Base-by-base conservation (phyloP, 2,888 invertebrate genomes). In the Pimpla rufipes region DNA sequence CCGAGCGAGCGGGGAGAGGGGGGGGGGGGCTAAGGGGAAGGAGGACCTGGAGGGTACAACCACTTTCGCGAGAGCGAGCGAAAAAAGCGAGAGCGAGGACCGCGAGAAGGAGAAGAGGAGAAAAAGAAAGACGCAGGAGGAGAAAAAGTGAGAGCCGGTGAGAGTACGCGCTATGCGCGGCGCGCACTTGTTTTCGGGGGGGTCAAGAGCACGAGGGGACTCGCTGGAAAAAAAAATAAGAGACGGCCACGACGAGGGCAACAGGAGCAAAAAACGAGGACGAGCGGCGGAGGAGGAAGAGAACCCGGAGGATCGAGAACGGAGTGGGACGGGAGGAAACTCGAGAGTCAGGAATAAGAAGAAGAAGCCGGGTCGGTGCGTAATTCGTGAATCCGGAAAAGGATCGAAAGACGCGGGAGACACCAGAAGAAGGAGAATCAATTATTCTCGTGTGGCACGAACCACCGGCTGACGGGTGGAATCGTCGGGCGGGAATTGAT, bases 161-260 rank as follows among this genome's bases (percentile, higher is more conserved):
- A 81, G 80, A 85, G 85, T 80, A 71, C 45, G 75, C 68, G 40
- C 73, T 64, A 81, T 77, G 75, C 45, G 75, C 68, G 40, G 75
- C 68, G 82, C 79, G 75, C 73, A 79, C 81, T 81, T 83, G 81
- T 82, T 79, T 83, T 82, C 75, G 64, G 35, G 64, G 66, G 79
- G 75, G 66, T 79, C 82, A 74, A 70, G 74, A 71, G 67, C 52
- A 73, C 29, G 79, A 73, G 66, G 11, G 57, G 47, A 45, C 59
- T 47, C 6, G 40, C 40, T n/a, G 23, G 62, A 62, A 70, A 42
- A 70, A 37, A 52, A 66, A 73, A 50, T 8, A 47, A 59, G 47
- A 18, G 37, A 42, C 23, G 70, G 13, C 8, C 8, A 70, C 55
- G 23, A 40, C 35, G n/a, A 68, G 37, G 37, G 29, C 23, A 21